Conservation (phyloP, 2,888 invertebrate genomes). For the Achlya flavicornis region DNA sequence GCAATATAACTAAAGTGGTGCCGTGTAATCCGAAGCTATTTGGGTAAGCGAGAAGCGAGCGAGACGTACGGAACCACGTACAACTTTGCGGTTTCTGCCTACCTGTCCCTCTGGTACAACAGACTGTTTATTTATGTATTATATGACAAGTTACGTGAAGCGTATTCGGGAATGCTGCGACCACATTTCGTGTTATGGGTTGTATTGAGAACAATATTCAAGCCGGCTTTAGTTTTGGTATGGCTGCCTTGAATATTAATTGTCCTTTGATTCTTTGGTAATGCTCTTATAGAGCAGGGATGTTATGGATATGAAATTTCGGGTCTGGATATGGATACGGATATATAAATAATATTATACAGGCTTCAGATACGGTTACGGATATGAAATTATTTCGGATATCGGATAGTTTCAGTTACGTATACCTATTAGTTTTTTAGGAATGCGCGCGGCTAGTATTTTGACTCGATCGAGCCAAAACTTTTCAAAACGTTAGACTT, state of each 20-base stretch:
- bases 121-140: conserved; percentile 24
- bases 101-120: conserved; percentile 14
- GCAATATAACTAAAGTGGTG: conserved; percentile 12
- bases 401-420: too few relatives aligned
- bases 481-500: too few relatives aligned
- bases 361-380: too few relatives aligned
- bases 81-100: conserved; percentile 16
- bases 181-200: conserved; percentile 1
- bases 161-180: conserved; percentile 1
- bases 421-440: too few relatives aligned
- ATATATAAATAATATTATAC: background rate
- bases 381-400: too few relatives aligned
- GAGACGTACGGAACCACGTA: conserved; percentile 6
- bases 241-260: background rate
- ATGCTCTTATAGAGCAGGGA: background rate
- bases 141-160: conserved; percentile 8
- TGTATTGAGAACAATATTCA: background rate
- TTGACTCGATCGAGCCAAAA: too few relatives aligned
- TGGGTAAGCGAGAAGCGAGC: conserved; percentile 9
- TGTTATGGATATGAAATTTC: background rate
- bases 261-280: background rate
- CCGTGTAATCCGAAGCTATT: conserved; percentile 10
- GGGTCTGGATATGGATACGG: too few relatives aligned
- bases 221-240: background rate
- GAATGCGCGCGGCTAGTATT: too few relatives aligned